Base-by-base conservation (phyloP, 2,888 invertebrate species). In the Callimorpha dominula region DNA sequence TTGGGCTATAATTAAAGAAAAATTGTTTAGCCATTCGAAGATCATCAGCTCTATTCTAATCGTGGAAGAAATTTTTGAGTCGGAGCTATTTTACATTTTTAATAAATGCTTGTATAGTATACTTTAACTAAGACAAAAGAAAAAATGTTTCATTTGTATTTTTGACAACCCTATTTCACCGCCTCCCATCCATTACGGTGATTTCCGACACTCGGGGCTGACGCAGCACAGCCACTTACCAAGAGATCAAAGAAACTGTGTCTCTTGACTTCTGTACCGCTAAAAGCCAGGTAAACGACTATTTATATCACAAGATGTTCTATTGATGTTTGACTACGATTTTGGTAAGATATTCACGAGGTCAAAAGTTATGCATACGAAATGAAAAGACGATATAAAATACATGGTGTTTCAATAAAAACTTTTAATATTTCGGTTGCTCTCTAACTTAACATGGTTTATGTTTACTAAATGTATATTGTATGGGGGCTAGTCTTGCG, bases 181-280 rank as follows among this genome's bases (percentile, higher is more conserved):
- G 80, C 81, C 86, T 82, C 83, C 88, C 86, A 91, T 92, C 92
- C 92, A 93, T 93, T 92, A 92, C 91, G 87, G 89, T 89, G 92
- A 92, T 92, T 92, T 92, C 92, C 91, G 90, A 89, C 92, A 89
- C 89, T 89, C 87, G 76, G 78, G 79, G 87, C 88, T 89, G 90
- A 91, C 90, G 88, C 87, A 87, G 89, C 82, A 81, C 86, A 76
- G 75, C 85, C 89, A 86, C 90, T 90, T 85, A 85, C 86, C 82
- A 74, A 80, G 84, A 86, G 91, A 91, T 92, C 92, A 92, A 92
- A 92, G 92, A 88, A 87, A 87, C 86, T 85, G 71, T 80, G 60
- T 74, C 82, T 75, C 82, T 83, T 84, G 74, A 81, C 77, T 84
- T 60, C 68, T 73, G 50, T 50, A 67, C 68, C 75, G 75, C 72